A percentile compares a stretch with the other conserved stretches of the same genome.
Evolutionary conservation across 2,113 vertebrate species (phyloP).

Genomic region (Grallaria varia): DNA sequence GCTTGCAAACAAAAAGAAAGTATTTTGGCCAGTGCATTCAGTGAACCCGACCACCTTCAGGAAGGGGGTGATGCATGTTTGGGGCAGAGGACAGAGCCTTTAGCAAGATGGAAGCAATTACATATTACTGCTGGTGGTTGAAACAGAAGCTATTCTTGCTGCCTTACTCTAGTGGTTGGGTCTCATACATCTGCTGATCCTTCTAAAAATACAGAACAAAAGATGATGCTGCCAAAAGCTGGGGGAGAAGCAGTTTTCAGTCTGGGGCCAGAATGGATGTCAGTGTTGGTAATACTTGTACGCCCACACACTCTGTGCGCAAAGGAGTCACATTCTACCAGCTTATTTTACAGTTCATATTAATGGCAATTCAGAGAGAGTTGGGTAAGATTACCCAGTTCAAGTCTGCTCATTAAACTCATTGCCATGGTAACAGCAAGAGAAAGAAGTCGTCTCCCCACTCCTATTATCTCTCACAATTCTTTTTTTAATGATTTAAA

Average conservation of each 20-base stretch:
- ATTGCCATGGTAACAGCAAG: slow-evolving; percentile 48
- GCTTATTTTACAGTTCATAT: slow-evolving; percentile 17
- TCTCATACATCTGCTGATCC: background rate
- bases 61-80: background rate
- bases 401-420: background rate
- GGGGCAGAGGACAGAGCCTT: background rate
- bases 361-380: background rate
- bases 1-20: background rate
- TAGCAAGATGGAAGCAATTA: background rate
- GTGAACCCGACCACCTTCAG: background rate
- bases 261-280: slow-evolving; percentile 8
- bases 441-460: background rate
- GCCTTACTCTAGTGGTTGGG: background rate
- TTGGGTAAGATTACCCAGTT: background rate
- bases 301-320: background rate
- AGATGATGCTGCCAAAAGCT: background rate
- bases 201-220: background rate
- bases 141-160: background rate
- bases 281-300: background rate
- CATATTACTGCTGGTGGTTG: background rate
- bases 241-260: background rate
- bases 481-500: slow-evolving; percentile 25
- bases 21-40: background rate
- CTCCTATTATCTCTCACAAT: background rate
- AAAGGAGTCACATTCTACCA: slow-evolving; percentile 11